Conservation (phyloP, 2,113 vertebrate genomes). For the Carassius gibelio region DNA sequence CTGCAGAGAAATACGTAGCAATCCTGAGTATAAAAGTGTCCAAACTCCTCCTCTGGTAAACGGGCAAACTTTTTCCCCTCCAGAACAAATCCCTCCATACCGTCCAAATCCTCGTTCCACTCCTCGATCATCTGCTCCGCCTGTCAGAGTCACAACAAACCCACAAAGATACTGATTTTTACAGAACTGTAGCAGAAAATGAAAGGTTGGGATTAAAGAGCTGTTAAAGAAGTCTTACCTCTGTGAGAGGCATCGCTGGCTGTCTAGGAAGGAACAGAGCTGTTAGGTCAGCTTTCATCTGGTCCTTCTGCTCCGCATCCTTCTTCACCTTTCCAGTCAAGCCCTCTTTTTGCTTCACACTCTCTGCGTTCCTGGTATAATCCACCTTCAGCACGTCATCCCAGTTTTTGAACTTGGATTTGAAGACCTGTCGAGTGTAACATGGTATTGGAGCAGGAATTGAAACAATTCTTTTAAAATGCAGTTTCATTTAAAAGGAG, state of each 20-base stretch:
- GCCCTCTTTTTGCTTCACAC: slow-evolving; percentile 77
- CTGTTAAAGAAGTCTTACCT: slow-evolving; percentile 73
- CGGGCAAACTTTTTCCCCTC: slow-evolving; percentile 97
- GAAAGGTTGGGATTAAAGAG: neutral
- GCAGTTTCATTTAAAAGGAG: neutral
- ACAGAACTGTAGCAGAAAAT: neutral
- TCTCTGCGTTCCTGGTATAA: slow-evolving; percentile 93
- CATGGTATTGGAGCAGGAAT: neutral
- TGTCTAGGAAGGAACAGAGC: slow-evolving; percentile 94
- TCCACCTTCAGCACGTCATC: slow-evolving; percentile 94
- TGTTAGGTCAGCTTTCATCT: slow-evolving; percentile 96
- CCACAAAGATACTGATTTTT: neutral
- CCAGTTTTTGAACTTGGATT: slow-evolving; percentile 99
- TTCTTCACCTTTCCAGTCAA: slow-evolving; percentile 91
- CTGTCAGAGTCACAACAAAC: slow-evolving; percentile 63
- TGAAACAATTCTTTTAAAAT: neutral
- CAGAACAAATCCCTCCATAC: slow-evolving; percentile 97
- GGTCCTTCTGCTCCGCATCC: slow-evolving; percentile 88
- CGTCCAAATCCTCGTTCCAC: slow-evolving; percentile 97
- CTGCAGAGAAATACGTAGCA: slow-evolving; percentile 99
- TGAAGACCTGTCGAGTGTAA: slow-evolving; percentile 84
- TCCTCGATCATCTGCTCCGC: slow-evolving; percentile 97
- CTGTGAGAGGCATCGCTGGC: slow-evolving; percentile 87
- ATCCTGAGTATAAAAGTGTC: slow-evolving; percentile 94
- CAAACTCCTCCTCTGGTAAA: slow-evolving; percentile 95